Percentiles rank a stretch among this genome's conserved stretches.
Evolutionary conservation across 2,888 invertebrate species (phyloP).

Genomic region (Ptilodon capucinus): DNA sequence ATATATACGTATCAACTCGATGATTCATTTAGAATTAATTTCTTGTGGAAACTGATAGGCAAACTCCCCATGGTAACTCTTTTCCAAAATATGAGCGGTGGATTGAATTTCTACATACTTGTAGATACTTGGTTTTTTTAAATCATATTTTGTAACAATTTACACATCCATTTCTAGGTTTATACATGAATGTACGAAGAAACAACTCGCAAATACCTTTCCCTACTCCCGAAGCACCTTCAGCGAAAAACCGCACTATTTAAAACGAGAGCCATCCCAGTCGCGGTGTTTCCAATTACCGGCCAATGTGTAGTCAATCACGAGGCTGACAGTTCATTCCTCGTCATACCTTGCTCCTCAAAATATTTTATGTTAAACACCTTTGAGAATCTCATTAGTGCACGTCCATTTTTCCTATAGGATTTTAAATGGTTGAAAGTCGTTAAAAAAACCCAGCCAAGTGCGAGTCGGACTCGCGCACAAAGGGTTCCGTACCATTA

Average conservation of each 20-base stretch:
- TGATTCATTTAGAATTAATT: too few species aligned
- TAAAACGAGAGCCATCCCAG: constrained; percentile 44
- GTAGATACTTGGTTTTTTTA: too few species aligned
- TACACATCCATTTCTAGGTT: too few species aligned
- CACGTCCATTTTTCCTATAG: background rate
- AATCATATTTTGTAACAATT: too few species aligned
- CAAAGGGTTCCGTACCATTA: too few species aligned
- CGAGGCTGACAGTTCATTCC: constrained; percentile 50
- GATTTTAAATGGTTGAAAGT: background rate
- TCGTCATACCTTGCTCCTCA: constrained; percentile 32
- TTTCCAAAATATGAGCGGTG: too few species aligned
- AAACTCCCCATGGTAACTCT: too few species aligned
- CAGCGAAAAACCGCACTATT: constrained; percentile 10
- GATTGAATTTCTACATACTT: too few species aligned
- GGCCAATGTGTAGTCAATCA: constrained; percentile 64
- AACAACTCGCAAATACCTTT: background rate
- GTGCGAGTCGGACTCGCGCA: too few species aligned
- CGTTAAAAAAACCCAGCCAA: too few species aligned
- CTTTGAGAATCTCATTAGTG: background rate
- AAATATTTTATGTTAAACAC: constrained; percentile 22
- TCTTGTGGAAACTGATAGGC: too few species aligned
- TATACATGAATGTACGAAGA: background rate
- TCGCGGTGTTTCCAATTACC: constrained; percentile 62
- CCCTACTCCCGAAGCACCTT: background rate
- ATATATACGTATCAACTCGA: too few species aligned